phyloP scores from a whole-genome alignment of 2,888 invertebrate species.

The Drosophila mettleri region DNA sequence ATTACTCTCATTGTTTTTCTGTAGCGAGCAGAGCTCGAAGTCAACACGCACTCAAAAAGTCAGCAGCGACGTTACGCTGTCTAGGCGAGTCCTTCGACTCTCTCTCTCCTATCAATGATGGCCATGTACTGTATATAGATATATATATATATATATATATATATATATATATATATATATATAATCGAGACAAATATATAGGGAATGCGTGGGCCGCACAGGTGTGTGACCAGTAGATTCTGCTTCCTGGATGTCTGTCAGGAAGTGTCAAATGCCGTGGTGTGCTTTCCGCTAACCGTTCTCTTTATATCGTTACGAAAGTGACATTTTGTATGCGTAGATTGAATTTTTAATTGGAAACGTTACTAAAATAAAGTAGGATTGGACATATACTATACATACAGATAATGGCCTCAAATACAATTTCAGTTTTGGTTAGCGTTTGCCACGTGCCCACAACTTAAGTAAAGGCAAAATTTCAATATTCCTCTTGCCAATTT shows the following conservation, averaged over 20 bases:
- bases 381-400: not conserved
- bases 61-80: conserved; percentile 1
- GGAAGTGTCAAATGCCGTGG: conserved; percentile 30
- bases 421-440: conserved; percentile 5
- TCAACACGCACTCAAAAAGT: conserved; percentile 27
- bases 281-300: conserved; percentile 3
- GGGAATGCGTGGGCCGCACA: conserved; percentile 24
- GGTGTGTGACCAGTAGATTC: conserved; percentile 19
- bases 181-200: conserved; percentile 31
- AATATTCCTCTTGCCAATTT: conserved; percentile 38
- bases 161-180: not conserved
- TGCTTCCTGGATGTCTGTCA: conserved; percentile 22
- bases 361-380: not conserved
- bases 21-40: conserved; percentile 4
- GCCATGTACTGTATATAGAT: not conserved
- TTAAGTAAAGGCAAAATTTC: conserved; percentile 37
- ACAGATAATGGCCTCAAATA: conserved; percentile 7
- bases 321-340: conserved; percentile 25
- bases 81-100: conserved; percentile 4
- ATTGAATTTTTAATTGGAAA: conserved; percentile 44
- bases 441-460: conserved; percentile 35
- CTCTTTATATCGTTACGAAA: conserved; percentile 18
- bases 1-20: conserved; percentile 18
- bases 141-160: not conserved
- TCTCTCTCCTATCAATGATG: not conserved